Percentiles rank a stretch among this genome's conserved stretches.
Conservation (phyloP, 92 coral and sea anemone genomes). For the Pocillopora grandis region DNA sequence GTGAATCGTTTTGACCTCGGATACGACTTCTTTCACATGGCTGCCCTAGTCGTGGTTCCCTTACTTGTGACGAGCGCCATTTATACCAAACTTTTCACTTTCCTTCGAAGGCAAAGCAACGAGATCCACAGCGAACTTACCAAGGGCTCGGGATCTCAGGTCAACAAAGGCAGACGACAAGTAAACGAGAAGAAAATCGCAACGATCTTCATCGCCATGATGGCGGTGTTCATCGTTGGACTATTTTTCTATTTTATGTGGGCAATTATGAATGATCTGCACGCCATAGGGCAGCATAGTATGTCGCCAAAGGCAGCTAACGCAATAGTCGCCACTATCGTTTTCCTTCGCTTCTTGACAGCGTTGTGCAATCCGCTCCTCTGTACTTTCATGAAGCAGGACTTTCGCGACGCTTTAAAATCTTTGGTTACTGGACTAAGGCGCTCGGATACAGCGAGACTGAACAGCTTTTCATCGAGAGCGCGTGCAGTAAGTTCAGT, state of each 20-base stretch:
- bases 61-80: conserved; percentile 44
- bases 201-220: conserved; percentile 70
- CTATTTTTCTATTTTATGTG: conserved; percentile 65
- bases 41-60: conserved; percentile 57
- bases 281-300: conserved; percentile 37
- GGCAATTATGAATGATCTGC: conserved; percentile 60
- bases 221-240: conserved; percentile 72
- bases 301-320: conserved; percentile 38
- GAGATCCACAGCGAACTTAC: conserved; percentile 34
- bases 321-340: conserved; percentile 24
- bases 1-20: conserved; percentile 51
- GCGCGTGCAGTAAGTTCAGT: too few species aligned
- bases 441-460: background rate
- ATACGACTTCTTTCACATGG: conserved; percentile 60
- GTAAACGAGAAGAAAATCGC: conserved; percentile 65
- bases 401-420: conserved; percentile 57
- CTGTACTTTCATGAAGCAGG: conserved; percentile 73
- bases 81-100: conserved; percentile 60
- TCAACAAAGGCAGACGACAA: conserved; percentile 14
- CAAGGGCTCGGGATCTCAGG: background rate
- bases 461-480: too few species aligned
- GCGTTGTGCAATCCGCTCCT: conserved; percentile 75
- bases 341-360: conserved; percentile 71
- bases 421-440: background rate
- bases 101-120: conserved; percentile 46